Base-by-base conservation (phyloP, 2,888 invertebrate genomes). In the Gryllus longicercus region DNA sequence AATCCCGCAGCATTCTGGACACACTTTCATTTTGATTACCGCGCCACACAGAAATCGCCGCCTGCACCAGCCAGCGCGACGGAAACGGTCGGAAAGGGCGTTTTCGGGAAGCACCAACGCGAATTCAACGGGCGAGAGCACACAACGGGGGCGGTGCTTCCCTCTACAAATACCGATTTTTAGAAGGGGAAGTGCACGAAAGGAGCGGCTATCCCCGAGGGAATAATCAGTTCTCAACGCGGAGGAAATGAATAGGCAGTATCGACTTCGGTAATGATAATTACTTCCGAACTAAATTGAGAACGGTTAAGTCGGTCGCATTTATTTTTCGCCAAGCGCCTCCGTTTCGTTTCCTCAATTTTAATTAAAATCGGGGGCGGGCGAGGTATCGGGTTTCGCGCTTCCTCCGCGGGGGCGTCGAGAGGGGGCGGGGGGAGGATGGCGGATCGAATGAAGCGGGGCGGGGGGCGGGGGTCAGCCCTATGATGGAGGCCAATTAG, bases 261-360 rank as follows among this genome's bases (percentile, higher is more conserved):
- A 63, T 63, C 63, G 63, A 18, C n/a, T 63, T n/a, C 63, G n/a
- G 63, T 63, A 63, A 63, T 63, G 63, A 14, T 63, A 63, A 63
- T 63, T 63, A n/a, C 63, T 63, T 63, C 63, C 63, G 16, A 63
- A 63, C 63, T 63, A 63, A 63, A 63, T 63, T 63, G 63, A 63
- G 63, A 63, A 63, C 63, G n/a, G 63, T n/a, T n/a, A n/a, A 63
- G 63, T 63, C 63, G 63, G 63, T 63, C n/a, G 63, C 63, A 63
- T 63, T 63, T 63, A 63, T 16, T 63, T 63, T 63, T 38, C 38
- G 38, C 38, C 38, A 38, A 38, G 38, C 63, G 63, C 63, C 63
- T 63, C 4, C 14, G 63, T 63, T 63, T 63, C 63, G 63, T 63
- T 63, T 63, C 16, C 63, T 63, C 11, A 63, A 63, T 63, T 63